Conservation (phyloP, 2,797 vertebrate genomes). For the Syncerus caffer region DNA sequence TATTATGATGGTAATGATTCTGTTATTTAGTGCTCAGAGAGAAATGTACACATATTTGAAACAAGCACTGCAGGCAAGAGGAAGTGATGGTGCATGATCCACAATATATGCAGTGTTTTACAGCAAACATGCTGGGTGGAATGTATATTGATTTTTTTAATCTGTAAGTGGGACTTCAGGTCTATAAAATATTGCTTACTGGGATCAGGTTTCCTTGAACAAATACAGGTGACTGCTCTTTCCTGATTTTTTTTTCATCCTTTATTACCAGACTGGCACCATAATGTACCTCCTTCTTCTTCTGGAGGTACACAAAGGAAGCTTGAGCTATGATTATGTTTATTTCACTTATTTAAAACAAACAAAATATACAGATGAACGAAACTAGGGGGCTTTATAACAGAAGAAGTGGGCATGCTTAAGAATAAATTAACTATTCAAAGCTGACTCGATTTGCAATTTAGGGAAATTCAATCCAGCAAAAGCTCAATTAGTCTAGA, state of each 20-base stretch:
- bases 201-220: not conserved
- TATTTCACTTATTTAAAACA: not conserved
- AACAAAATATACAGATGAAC: not conserved
- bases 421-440: constrained; percentile 22
- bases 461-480: constrained; percentile 37
- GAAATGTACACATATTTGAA: not conserved
- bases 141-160: not conserved
- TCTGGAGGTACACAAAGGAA: not conserved
- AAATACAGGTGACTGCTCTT: not conserved
- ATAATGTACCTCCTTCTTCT: not conserved
- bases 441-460: not conserved
- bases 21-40: not conserved
- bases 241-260: not conserved
- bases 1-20: not conserved
- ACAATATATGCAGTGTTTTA: not conserved
- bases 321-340: not conserved
- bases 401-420: not conserved
- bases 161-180: not conserved
- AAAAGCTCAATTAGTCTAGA: not conserved
- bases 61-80: not conserved
- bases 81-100: not conserved
- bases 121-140: not conserved
- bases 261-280: not conserved
- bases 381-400: not conserved
- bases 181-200: not conserved